These are phyloP conservation scores for Microchrysa polita DNA, from an alignment of 2,888 invertebrate species.

Conservation along the genomic window DNA sequence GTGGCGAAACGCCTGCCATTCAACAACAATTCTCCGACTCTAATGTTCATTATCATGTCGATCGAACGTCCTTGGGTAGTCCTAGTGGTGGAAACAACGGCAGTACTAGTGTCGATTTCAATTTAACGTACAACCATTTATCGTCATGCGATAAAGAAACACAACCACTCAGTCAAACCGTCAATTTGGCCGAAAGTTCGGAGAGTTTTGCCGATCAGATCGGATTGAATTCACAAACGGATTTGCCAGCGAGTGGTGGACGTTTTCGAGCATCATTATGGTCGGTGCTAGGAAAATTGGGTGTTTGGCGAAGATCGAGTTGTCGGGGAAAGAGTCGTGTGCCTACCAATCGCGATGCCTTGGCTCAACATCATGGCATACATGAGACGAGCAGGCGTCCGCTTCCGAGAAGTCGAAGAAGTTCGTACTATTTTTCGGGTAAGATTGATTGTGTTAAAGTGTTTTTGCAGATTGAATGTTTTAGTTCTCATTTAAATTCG, in stretches of 20 bases:
- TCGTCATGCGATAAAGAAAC: conserved; percentile 43
- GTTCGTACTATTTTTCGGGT: conserved; percentile 64
- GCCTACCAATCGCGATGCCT: conserved; percentile 49
- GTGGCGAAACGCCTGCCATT: conserved; percentile 1
- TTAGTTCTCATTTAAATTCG: background rate
- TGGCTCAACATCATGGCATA: conserved; percentile 8
- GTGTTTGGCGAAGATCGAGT: conserved; percentile 54
- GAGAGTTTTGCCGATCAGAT: conserved; percentile 47
- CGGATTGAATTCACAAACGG: conserved; percentile 19
- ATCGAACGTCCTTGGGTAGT: conserved; percentile 33
- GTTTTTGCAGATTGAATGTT: background rate
- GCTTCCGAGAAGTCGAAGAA: conserved; percentile 54
- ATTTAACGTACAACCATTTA: conserved; percentile 11
- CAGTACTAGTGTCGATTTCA: conserved; percentile 13
- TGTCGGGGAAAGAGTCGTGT: conserved; percentile 51
- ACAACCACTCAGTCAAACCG: conserved; percentile 39
- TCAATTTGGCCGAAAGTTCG: conserved; percentile 46
- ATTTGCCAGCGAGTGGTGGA: conserved; percentile 51
- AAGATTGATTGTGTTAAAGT: conserved; percentile 49
- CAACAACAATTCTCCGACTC: conserved; percentile 54
- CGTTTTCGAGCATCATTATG: conserved; percentile 54
- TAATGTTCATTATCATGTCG: conserved; percentile 51
- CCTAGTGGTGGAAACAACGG: background rate
- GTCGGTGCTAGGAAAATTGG: conserved; percentile 56
- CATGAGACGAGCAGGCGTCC: conserved; percentile 2